Conservation (phyloP, 2,888 invertebrate species). For the Synanthedon formicaeformis region DNA sequence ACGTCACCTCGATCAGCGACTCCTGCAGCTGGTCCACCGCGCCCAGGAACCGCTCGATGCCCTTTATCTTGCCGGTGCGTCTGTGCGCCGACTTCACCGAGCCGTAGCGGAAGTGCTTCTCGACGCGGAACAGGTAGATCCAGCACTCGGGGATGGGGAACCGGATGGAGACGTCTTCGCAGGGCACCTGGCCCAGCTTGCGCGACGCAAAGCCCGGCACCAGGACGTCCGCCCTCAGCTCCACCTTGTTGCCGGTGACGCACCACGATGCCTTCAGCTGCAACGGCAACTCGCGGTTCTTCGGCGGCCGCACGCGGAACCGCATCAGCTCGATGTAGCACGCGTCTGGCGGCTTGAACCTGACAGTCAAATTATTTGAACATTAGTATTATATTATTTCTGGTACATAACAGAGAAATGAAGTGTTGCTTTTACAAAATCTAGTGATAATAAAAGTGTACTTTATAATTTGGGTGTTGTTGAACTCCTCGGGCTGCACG, state of each 20-base stretch:
- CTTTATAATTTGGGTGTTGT: constrained; percentile 86
- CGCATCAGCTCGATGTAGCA: constrained; percentile 97
- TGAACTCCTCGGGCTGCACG: constrained; percentile 92
- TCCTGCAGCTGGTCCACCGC: constrained; percentile 91
- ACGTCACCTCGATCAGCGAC: constrained; percentile 94
- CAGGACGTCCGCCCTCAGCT: constrained; percentile 93
- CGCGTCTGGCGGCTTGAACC: constrained; percentile 97
- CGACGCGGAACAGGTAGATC: constrained; percentile 98
- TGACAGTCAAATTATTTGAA: constrained; percentile 26
- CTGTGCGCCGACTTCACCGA: constrained; percentile 95
- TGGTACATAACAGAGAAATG: too few relatives aligned
- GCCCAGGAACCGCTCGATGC: constrained; percentile 91
- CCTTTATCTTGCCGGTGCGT: constrained; percentile 91
- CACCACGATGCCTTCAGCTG: constrained; percentile 93
- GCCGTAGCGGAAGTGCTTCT: constrained; percentile 97
- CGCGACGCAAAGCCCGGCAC: constrained; percentile 98
- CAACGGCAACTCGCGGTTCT: constrained; percentile 95
- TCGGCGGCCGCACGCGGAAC: constrained; percentile 94
- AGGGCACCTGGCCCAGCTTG: constrained; percentile 94
- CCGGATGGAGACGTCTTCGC: constrained; percentile 95
- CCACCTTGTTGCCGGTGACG: constrained; percentile 90
- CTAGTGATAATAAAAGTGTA: constrained; percentile 31
- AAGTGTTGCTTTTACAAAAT: too few relatives aligned
- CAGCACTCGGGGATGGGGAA: constrained; percentile 99
- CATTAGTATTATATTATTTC: not conserved